phyloP scores from a whole-genome alignment of 2,113 vertebrate species.

The Peromyscus polionotus region DNA sequence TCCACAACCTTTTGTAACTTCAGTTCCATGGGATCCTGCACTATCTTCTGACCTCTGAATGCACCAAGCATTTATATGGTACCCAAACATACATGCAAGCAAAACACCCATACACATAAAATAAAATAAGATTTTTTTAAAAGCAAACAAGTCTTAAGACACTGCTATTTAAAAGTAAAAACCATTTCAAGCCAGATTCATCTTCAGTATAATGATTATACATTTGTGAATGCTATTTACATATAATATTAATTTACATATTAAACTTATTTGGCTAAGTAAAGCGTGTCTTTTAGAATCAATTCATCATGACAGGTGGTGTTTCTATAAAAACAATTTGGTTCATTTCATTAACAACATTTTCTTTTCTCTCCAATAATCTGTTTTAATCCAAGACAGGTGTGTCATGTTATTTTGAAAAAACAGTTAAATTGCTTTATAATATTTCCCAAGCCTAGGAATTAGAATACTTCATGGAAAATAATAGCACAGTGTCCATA shows the following conservation, averaged over 20 bases:
- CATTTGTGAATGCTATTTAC: constrained; percentile 32
- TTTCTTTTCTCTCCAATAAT: constrained; percentile 24
- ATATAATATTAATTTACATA: not conserved
- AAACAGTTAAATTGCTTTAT: not conserved
- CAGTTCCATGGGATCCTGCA: not conserved
- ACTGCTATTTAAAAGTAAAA: not conserved
- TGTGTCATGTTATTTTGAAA: not conserved
- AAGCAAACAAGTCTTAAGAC: not conserved
- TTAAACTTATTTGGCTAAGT: constrained; percentile 43
- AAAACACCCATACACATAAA: not conserved
- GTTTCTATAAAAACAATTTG: not conserved
- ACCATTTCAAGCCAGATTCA: constrained; percentile 23
- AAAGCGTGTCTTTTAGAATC: constrained; percentile 45
- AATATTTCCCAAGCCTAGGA: constrained; percentile 39
- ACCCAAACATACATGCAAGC: not conserved
- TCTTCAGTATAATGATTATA: not conserved
- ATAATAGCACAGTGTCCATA: constrained; percentile 4
- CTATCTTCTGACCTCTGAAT: not conserved
- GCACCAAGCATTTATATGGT: not conserved
- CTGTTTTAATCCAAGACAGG: constrained; percentile 24
- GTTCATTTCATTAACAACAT: constrained; percentile 7
- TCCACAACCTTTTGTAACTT: not conserved
- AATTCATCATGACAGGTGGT: not conserved
- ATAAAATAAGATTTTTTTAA: not conserved
- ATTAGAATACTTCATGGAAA: constrained; percentile 6